A percentile compares a stretch with the other conserved stretches of the same genome.
Conservation (phyloP, 2,888 invertebrate species). For the Cheilosia urbana region DNA sequence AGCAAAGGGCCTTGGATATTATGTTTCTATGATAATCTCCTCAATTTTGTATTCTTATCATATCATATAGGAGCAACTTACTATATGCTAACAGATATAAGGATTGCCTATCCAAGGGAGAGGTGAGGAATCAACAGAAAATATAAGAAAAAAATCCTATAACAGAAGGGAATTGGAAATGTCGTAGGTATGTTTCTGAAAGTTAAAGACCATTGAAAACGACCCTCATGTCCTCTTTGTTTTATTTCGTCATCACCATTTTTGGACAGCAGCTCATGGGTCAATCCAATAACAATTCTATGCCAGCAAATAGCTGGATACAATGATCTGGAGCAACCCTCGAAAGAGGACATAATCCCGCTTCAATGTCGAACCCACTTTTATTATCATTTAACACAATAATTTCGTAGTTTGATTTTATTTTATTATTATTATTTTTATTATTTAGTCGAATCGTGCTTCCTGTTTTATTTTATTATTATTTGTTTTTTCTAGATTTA, state of each 20-base stretch:
- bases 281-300: neutral
- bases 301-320: neutral
- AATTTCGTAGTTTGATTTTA: neutral
- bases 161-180: neutral
- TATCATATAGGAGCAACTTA: too few species aligned
- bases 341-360: neutral
- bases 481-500: too few species aligned
- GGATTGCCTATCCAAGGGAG: neutral
- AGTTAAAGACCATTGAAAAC: slow-evolving; percentile 17
- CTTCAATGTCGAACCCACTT: neutral
- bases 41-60: neutral
- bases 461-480: too few species aligned
- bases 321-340: neutral
- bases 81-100: neutral
- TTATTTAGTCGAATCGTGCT: neutral
- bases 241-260: slow-evolving; percentile 2
- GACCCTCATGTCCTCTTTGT: slow-evolving; percentile 5
- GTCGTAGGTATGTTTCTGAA: slow-evolving; percentile 1
- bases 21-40: neutral
- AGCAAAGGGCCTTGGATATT: neutral
- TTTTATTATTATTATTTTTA: neutral
- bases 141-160: neutral
- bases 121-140: neutral
- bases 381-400: neutral
- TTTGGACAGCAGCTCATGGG: neutral